Evolutionary conservation across 1,140 invertebrate species (phyloP).

Genomic region (Sitophilus oryzae): DNA sequence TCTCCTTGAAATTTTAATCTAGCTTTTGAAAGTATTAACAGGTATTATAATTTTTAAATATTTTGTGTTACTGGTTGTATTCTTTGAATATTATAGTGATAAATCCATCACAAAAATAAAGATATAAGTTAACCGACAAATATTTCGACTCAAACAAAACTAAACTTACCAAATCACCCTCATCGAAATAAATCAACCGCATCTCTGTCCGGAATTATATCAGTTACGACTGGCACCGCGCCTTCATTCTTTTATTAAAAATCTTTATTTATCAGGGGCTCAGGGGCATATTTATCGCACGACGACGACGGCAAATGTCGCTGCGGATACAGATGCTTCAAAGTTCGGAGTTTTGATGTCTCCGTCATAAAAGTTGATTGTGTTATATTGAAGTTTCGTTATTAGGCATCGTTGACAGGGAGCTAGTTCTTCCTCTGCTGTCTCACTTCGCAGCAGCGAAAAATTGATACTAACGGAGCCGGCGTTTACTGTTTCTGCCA

Average conservation of each 20-base stretch:
- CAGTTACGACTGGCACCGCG: neutral
- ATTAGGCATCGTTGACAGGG: constrained; percentile 35
- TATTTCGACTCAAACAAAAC: no score
- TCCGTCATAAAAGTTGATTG: constrained; percentile 40
- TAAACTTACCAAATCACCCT: neutral
- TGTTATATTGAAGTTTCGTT: constrained; percentile 41
- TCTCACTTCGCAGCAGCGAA: constrained; percentile 27
- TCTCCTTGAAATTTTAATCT: no score
- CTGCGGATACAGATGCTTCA: constrained; percentile 20
- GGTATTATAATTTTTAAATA: no score
- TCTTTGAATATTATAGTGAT: no score
- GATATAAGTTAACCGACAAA: no score
- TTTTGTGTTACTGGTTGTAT: no score
- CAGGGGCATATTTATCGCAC: constrained; percentile 11
- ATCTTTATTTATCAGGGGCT: constrained; percentile 17
- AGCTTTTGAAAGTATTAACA: no score
- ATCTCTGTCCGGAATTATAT: neutral
- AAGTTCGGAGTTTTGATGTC: constrained; percentile 38
- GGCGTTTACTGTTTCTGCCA: constrained; percentile 27
- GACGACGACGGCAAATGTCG: constrained; percentile 17
- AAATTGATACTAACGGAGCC: constrained; percentile 31
- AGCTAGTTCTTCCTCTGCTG: no score
- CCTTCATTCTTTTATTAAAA: constrained; percentile 11
- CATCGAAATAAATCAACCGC: neutral
- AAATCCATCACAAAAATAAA: no score